Evolutionary conservation across 2,888 invertebrate species (phyloP), one percentile per base, ranked within the genome.

Genomic region (Cerastis rubricosa): DNA sequence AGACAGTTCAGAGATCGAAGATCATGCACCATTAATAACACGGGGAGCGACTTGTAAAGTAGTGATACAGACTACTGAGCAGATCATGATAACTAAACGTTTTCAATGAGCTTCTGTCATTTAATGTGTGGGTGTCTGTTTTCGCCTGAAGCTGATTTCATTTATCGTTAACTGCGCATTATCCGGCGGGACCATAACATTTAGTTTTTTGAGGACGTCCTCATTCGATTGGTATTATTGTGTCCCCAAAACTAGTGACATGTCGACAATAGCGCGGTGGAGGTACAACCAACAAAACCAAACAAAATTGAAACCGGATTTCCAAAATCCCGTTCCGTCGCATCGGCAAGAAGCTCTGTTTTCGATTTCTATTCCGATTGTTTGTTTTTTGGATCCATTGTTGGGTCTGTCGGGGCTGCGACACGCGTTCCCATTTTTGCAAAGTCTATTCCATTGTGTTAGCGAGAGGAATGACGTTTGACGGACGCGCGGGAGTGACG

Each of bases 281-380:
- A 90, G 90, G 92, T 89, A 89, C 90, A 92, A 89, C 76, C 90
- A 91, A 91, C 91, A 90, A 92, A 93, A 92, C 90, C 92, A 93
- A 94, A 96, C 93, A 93, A 94, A 93, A 87, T 90, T 84, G 90
- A 94, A 96, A 96, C 96, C 96, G 96, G 96, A 96, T 96, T 96
- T 95, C 94, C 95, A 94, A 96, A 96, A 96, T 96, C 96, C 96
- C 96, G 96, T 96, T 96, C 92, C 87, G 92, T 93, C 92, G 95
- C 94, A 94, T 93, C 93, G 92, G 92, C 93, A 95, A 95, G 94
- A 95, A 94, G 94, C 94, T 94, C 93, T 94, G 95, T 96, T 96
- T 96, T 96, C 96, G 95, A 95, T 96, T 96, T 96, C 96, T 96
- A 96, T 96, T 94, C 78, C 92, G 93, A 95, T 94, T 96, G 96